Evolutionary conservation across 2,113 vertebrate genomes (phyloP).

Genomic region (Takifugu flavidus): DNA sequence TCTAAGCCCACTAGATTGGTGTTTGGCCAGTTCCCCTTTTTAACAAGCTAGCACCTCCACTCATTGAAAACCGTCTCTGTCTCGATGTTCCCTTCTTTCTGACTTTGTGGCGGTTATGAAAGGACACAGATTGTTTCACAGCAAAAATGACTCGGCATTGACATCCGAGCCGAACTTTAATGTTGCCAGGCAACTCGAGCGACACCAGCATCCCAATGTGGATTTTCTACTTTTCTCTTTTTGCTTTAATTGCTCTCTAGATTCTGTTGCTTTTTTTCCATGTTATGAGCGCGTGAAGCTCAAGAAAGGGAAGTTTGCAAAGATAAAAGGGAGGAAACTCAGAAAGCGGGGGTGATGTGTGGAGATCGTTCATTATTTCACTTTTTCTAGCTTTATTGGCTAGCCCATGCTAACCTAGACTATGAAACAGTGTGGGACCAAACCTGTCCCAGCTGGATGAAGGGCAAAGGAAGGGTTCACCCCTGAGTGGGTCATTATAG

Average conservation of each 20-base stretch:
- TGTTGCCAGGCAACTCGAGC: conserved; percentile 58
- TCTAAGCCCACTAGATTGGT: neutral
- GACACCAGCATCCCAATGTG: conserved; percentile 34
- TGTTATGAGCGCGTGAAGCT: too few species aligned
- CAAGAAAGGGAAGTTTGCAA: too few species aligned
- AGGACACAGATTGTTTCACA: conserved; percentile 52
- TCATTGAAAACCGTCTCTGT: neutral
- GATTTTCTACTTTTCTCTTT: conserved; percentile 26
- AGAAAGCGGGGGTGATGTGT: too few species aligned
- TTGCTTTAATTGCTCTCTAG: conserved; percentile 1
- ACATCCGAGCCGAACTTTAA: conserved; percentile 51
- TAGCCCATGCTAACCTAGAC: too few species aligned
- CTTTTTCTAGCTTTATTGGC: too few species aligned
- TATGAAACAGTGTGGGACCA: too few species aligned
- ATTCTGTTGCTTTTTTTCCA: neutral
- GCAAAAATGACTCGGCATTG: conserved; percentile 43
- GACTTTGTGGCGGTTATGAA: conserved; percentile 32
- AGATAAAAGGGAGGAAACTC: too few species aligned
- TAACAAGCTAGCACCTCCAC: conserved; percentile 19
- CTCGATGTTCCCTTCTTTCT: conserved; percentile 8
- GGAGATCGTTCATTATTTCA: too few species aligned
- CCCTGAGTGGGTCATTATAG: too few species aligned
- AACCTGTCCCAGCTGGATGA: too few species aligned
- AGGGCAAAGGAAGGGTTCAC: too few species aligned
- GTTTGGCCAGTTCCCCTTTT: neutral